A percentile compares a stretch with the other conserved stretches of the same genome.
Conservation (phyloP, 2,113 vertebrate genomes). For the Archocentrus centrarchus region DNA sequence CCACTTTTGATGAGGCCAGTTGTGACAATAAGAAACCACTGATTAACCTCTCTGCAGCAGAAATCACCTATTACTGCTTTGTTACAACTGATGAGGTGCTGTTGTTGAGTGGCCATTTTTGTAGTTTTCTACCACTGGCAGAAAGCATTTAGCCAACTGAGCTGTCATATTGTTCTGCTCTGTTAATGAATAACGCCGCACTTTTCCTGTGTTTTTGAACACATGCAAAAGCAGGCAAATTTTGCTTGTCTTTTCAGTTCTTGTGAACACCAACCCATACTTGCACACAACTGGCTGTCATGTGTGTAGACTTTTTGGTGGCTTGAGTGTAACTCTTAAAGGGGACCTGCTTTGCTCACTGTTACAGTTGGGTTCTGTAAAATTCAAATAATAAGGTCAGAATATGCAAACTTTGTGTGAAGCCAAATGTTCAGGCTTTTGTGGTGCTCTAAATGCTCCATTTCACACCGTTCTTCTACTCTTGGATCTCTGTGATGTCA, state of each 20-base stretch:
- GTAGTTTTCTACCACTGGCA: neutral
- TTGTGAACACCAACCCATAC: neutral
- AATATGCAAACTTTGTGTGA: neutral
- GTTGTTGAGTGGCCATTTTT: neutral
- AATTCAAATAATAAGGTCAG: neutral
- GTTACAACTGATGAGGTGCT: neutral
- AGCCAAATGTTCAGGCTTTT: neutral
- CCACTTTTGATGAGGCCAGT: neutral
- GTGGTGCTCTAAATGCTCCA: neutral
- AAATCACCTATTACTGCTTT: neutral
- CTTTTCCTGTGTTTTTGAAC: neutral
- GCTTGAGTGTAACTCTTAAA: neutral
- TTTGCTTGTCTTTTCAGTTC: neutral
- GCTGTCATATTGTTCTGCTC: neutral
- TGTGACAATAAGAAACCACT: neutral
- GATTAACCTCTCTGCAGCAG: neutral
- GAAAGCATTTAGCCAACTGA: neutral
- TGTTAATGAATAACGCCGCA: neutral
- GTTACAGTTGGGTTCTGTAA: neutral
- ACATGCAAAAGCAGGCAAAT: neutral
- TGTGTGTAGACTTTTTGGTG: neutral
- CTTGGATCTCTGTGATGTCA: neutral
- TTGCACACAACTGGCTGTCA: neutral
- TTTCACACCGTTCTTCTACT: neutral
- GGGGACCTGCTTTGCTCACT: neutral